Conservation (phyloP, 2,113 vertebrate genomes). For the Gavialis gangeticus region DNA sequence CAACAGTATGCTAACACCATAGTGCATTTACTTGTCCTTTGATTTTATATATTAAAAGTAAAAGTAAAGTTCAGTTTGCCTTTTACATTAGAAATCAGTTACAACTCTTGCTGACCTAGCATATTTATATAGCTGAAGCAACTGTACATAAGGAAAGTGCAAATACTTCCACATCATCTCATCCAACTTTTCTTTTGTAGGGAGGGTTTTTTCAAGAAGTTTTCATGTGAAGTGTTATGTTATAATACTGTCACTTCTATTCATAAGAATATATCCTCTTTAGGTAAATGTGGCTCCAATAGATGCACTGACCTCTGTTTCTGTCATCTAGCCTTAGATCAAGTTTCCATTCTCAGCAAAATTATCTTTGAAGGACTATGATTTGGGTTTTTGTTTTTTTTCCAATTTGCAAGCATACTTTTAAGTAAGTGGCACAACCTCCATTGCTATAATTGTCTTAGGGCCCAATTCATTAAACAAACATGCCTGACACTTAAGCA, state of each 20-base stretch:
- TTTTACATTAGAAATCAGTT: conserved; percentile 72
- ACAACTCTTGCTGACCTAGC: conserved; percentile 76
- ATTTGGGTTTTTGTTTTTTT: conserved; percentile 20
- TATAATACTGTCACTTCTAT: conserved; percentile 69
- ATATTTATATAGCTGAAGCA: conserved; percentile 73
- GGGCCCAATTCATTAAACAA: conserved; percentile 58
- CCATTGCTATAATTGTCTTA: conserved; percentile 35
- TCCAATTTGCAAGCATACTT: conserved; percentile 67
- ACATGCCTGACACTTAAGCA: conserved; percentile 23
- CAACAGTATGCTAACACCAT: conserved; percentile 69
- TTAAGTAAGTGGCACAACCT: conserved; percentile 62
- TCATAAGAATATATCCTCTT: conserved; percentile 75
- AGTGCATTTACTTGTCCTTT: conserved; percentile 59
- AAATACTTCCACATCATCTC: conserved; percentile 71
- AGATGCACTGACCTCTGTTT: conserved; percentile 79
- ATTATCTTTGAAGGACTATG: conserved; percentile 74
- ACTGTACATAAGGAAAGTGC: conserved; percentile 68
- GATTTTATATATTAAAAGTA: conserved; percentile 73
- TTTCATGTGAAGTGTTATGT: conserved; percentile 58
- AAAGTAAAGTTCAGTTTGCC: conserved; percentile 77
- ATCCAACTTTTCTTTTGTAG: conserved; percentile 70
- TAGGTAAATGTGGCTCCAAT: conserved; percentile 82
- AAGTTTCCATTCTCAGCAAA: conserved; percentile 87
- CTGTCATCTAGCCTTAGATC: conserved; percentile 81
- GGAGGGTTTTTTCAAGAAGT: conserved; percentile 65